phyloP scores from a whole-genome alignment of 2,797 vertebrate genomes.

The Acanthornis magna region DNA sequence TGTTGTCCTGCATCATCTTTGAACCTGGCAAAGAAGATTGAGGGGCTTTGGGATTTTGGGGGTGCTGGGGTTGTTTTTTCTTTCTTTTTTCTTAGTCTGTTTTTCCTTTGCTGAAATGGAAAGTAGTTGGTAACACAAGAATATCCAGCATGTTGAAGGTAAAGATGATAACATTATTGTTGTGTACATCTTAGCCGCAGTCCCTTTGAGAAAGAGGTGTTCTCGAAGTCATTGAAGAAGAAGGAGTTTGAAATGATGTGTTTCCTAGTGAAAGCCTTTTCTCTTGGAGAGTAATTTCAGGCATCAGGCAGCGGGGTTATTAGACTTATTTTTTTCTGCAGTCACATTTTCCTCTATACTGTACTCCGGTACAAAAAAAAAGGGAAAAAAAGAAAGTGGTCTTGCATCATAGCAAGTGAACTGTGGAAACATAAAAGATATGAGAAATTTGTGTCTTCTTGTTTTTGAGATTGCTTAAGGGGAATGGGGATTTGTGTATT shows the following conservation, averaged over 20 bases:
- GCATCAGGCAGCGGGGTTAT: neutral
- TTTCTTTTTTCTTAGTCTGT: neutral
- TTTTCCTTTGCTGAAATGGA: neutral
- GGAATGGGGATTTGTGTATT: neutral
- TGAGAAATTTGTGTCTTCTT: neutral
- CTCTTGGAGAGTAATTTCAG: conserved; percentile 30
- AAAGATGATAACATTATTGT: neutral
- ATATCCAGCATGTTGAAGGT: neutral
- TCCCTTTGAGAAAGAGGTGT: conserved; percentile 17
- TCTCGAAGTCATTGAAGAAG: conserved; percentile 40
- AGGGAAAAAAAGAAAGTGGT: neutral
- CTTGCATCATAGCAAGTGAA: neutral
- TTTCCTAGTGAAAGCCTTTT: neutral
- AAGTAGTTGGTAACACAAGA: neutral
- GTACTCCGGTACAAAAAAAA: neutral
- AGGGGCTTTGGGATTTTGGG: rapidly evolving
- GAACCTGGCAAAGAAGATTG: neutral
- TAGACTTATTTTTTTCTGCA: neutral
- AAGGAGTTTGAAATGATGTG: conserved; percentile 32
- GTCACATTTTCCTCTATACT: neutral
- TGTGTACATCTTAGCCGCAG: neutral
- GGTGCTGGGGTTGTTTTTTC: neutral
- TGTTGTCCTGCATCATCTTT: neutral
- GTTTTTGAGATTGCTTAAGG: neutral
- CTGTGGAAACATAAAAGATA: neutral